Evolutionary conservation across 2,888 invertebrate genomes (phyloP), one percentile per base, ranked within the genome.

Genomic region (Acanthococcus lagerstroemiae): DNA sequence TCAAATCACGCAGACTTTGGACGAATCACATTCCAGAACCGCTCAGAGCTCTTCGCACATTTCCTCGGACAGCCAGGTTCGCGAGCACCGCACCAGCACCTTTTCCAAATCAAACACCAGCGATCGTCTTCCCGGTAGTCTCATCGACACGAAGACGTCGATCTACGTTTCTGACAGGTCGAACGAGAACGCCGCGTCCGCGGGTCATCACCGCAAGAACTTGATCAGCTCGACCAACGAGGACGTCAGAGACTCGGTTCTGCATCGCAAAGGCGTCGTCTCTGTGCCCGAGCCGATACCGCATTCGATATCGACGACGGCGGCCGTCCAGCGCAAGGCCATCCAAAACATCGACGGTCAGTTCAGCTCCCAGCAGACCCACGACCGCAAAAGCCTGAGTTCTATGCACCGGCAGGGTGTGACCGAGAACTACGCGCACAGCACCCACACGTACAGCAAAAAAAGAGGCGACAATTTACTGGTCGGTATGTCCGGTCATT

Each of bases 301-400:
- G 4, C 87, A 88, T 73, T 83, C 85, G 0, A 85, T 83, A 9
- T 78, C 78, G 0, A 84, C 84, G 71, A 83, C 87, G 0, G 89
- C 88, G 19, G 84, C 88, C 24, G 70, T 72, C 46, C 88, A 88
- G 76, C 81, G 87, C 58, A 88, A 88, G 75, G 90, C 89, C 67
- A 86, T 90, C 68, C 83, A 84, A 24, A 90, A 90, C 74, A 78
- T 90, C 1, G 84, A 86, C 71, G 84, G 84, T 9, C 83, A 84
- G 72, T 84, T 83, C 72, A 83, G 81, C 69, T 84, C 83, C 70
- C 81, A 84, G 1, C 80, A 82, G 0, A 84, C 83, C 70, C 82
- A 80, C 9, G 88, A 90, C 69, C 80, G 90, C 68, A 84, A 84
- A 71, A 90, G 89, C 73, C 81, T 88, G 48, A 90, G 88, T 71